Conservation (phyloP, 2,797 vertebrate species). For the Odontamblyopus lacepedii region DNA sequence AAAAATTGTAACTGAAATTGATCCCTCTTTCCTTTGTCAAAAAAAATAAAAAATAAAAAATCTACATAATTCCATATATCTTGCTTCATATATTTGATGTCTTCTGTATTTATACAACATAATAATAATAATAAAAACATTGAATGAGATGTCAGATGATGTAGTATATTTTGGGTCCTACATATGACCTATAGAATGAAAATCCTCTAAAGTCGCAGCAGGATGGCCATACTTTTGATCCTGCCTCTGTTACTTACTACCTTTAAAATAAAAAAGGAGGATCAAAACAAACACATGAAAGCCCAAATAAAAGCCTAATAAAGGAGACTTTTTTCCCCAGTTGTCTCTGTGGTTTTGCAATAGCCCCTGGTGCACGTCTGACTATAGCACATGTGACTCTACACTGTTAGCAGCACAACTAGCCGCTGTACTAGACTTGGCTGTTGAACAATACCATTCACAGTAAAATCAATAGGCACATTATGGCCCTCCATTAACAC, state of each 20-base stretch:
- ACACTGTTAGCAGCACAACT: constrained; percentile 3
- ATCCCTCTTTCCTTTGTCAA: too few species aligned
- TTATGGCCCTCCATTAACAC: constrained; percentile 49
- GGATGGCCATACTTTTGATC: background rate
- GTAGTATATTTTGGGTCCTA: too few species aligned
- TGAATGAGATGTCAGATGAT: too few species aligned
- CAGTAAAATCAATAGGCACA: constrained; percentile 61
- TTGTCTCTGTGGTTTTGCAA: background rate
- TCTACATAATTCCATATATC: too few species aligned
- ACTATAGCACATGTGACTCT: constrained; percentile 18
- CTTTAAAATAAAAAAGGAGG: too few species aligned
- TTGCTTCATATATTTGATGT: too few species aligned
- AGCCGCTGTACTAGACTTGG: constrained; percentile 32
- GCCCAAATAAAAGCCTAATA: background rate
- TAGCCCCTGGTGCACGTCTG: background rate
- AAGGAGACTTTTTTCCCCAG: background rate
- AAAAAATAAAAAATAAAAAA: too few species aligned
- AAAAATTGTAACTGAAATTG: too few species aligned
- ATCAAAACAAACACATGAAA: background rate
- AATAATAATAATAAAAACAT: too few species aligned
- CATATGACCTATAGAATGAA: too few species aligned
- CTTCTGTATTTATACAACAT: too few species aligned
- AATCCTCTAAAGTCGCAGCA: background rate
- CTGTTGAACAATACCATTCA: constrained; percentile 31
- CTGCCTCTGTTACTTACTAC: background rate